Percentiles rank a stretch among this genome's conserved stretches.
Conservation (phyloP, 1,140 invertebrate species). For the Stegodyphus mimosarum region DNA sequence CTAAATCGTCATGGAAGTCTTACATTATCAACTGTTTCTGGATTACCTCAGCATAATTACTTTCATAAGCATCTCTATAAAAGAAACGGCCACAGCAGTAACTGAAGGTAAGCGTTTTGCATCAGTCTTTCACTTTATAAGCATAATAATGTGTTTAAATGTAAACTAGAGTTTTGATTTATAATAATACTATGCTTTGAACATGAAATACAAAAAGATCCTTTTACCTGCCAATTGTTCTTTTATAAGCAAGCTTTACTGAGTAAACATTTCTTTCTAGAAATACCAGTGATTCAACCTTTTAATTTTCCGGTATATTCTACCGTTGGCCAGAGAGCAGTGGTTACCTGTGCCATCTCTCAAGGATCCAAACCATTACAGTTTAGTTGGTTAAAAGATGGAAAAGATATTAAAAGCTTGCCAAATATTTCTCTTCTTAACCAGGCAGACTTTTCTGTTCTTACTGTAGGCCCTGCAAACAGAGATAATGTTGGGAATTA, state of each 20-base stretch:
- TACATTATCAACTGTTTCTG: too few relatives aligned
- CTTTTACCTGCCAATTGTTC: too few relatives aligned
- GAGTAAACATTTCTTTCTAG: slow-evolving; percentile 3
- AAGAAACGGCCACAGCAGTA: too few relatives aligned
- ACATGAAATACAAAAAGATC: too few relatives aligned
- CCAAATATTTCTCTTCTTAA: slow-evolving; percentile 20
- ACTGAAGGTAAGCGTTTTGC: too few relatives aligned
- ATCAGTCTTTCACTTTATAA: too few relatives aligned
- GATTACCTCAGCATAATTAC: too few relatives aligned
- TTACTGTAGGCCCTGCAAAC: slow-evolving; percentile 31
- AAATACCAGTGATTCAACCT: slow-evolving; percentile 22
- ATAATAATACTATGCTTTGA: too few relatives aligned
- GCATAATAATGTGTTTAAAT: too few relatives aligned
- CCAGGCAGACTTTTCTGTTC: slow-evolving; percentile 27
- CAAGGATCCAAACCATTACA: slow-evolving; percentile 16
- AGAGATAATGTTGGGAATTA: slow-evolving; percentile 42
- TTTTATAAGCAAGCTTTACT: background rate
- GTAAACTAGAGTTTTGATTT: too few relatives aligned
- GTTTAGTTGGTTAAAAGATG: slow-evolving; percentile 29
- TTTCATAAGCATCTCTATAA: too few relatives aligned
- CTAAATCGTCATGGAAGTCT: too few relatives aligned
- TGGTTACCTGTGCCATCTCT: slow-evolving; percentile 24
- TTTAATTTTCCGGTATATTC: slow-evolving; percentile 36
- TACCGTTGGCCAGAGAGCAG: slow-evolving; percentile 29
- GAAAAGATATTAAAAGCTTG: slow-evolving; percentile 5